Percentiles rank a stretch among this genome's conserved stretches.
These are phyloP conservation scores for Lamproptera curius DNA, from an alignment of 2,888 invertebrate genomes.

Conservation along the genomic window DNA sequence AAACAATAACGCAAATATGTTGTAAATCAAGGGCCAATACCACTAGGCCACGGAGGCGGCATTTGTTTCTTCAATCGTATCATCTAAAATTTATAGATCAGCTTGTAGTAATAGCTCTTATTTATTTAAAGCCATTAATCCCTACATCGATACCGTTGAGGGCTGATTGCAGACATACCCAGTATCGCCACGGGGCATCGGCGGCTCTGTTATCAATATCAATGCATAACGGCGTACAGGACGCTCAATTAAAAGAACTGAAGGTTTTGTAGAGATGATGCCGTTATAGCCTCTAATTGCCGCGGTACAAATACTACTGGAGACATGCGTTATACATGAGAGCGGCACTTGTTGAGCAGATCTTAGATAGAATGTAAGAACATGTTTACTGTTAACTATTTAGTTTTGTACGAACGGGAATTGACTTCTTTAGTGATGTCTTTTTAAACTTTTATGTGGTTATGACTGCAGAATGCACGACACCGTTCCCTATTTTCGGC, in stretches of 20 bases:
- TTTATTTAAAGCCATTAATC: too few relatives aligned
- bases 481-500: too few relatives aligned
- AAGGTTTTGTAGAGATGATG: not conserved
- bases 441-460: too few relatives aligned
- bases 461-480: too few relatives aligned
- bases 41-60: too few relatives aligned
- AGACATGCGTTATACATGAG: not conserved
- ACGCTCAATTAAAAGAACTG: conserved; percentile 9
- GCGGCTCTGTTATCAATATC: conserved; percentile 19
- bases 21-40: too few relatives aligned
- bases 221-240: conserved; percentile 17
- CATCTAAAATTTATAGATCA: too few relatives aligned
- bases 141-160: conserved; percentile 14
- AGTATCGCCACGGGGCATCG: conserved; percentile 11
- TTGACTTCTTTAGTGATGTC: not conserved
- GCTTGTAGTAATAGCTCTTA: too few relatives aligned
- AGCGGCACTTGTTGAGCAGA: not conserved
- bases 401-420: not conserved
- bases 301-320: not conserved
- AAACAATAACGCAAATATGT: too few relatives aligned
- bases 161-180: conserved; percentile 12
- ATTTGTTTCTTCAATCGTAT: too few relatives aligned
- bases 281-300: conserved; percentile 15
- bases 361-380: not conserved
- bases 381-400: not conserved